phyloP scores from a whole-genome alignment of 2,113 vertebrate species.

The Cyanoderma ruficeps region DNA sequence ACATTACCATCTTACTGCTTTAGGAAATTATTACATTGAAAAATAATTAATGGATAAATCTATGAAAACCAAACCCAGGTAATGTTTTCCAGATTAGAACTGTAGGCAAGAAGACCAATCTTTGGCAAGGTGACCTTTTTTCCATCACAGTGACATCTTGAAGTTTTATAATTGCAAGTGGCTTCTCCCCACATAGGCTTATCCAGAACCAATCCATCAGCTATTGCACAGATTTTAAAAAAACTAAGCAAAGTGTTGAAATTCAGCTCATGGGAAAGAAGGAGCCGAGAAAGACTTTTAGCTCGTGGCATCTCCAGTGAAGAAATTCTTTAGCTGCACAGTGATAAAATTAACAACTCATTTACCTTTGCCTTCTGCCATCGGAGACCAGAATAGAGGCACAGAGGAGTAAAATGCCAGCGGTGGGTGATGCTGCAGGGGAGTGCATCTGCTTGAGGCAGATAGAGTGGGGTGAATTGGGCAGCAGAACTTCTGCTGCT shows the following conservation, averaged over 20 bases:
- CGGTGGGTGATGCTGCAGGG: neutral
- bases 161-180: neutral
- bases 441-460: too few relatives aligned
- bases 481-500: neutral
- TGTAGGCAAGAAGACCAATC: neutral
- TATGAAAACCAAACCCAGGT: neutral
- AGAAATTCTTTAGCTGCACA: neutral
- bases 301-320: neutral
- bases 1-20: neutral
- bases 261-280: neutral
- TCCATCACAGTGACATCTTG: neutral
- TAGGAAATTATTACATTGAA: neutral
- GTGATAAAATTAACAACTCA: neutral
- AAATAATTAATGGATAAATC: neutral
- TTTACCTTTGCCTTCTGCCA: neutral
- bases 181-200: neutral
- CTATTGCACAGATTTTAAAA: neutral
- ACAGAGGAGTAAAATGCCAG: neutral
- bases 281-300: neutral
- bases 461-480: fast-evolving
- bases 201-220: neutral
- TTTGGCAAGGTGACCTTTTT: neutral
- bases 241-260: neutral
- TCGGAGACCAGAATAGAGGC: neutral
- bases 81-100: neutral